Base-by-base conservation (phyloP, 2,797 vertebrate species). In the Leptodon cayanensis region DNA sequence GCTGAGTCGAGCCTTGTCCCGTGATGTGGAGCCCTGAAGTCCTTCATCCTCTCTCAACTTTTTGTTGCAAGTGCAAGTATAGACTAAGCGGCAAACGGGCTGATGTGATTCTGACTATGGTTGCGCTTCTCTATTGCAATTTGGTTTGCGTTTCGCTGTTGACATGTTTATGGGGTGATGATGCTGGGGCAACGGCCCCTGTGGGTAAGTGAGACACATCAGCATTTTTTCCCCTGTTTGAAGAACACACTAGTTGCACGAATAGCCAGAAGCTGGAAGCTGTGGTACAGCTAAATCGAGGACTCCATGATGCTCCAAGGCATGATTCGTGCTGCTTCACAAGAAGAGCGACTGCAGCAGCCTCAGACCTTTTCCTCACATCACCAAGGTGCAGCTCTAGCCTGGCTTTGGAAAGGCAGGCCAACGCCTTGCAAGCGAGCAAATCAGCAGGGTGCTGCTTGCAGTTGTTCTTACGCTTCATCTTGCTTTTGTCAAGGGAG, bases 291-390 rank as follows among this genome's bases (percentile, higher is more conserved):
- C 18, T 40, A 58, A 47, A 59, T 39, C 49, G 78, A 40, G 35
- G 83, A 6, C 55, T 25, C 37, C 39, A 3, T 1, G 0, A 6
- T 12, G 63, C 55, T 87, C 44, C 0, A 4, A 55, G 87, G 28
- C 16, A 7, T 0, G 5, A 22, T 40, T 50, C 2, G 0, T 0
- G 0, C 20, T 26, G 65, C 72, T 47, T 40, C 42, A 7, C 11
- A 15, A 3, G 4, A 8, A 9, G 6, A 69, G 58, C 0, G 5
- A 18, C 31, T 2, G 4, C 18, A 40, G 79, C 55, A 59, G 40
- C 67, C 59, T 22, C 59, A 24, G 54, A 18, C 29, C 31, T 35
- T n/a, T 37, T 25, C 25, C 13, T 31, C 9, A 4, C 61, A 13
- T 13, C 54, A 3, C 72, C 44, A 39, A 47, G 61, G 61, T 39